These are phyloP conservation scores for Acanthiza pusilla DNA, from an alignment of 2,797 vertebrate genomes.

Conservation along the genomic window DNA sequence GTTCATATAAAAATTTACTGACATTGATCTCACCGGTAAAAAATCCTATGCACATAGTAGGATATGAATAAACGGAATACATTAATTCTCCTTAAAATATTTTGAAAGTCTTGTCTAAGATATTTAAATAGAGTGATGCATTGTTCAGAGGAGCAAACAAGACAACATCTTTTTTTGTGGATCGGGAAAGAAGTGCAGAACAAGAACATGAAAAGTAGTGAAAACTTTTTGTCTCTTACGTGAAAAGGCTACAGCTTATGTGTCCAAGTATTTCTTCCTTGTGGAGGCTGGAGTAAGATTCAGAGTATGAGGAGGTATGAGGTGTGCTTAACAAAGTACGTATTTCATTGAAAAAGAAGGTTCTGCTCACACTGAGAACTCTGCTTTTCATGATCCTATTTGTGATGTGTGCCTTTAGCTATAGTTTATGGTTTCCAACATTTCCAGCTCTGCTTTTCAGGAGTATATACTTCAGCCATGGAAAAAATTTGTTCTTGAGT, in stretches of 20 bases:
- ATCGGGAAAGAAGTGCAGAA: background rate
- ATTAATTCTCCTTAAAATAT: slow-evolving; percentile 27
- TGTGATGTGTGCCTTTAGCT: background rate
- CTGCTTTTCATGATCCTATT: background rate
- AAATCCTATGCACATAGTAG: slow-evolving; percentile 20
- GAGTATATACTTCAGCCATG: background rate
- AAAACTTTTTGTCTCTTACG: background rate
- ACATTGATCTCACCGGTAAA: slow-evolving; percentile 14
- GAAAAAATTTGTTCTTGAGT: slow-evolving; percentile 22
- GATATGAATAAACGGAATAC: slow-evolving; percentile 16
- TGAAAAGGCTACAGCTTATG: background rate
- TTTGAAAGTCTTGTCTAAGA: background rate
- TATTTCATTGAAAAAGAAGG: background rate
- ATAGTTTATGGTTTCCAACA: background rate
- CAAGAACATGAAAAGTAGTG: background rate
- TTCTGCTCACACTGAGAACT: background rate
- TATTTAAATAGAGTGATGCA: background rate
- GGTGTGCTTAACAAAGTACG: background rate
- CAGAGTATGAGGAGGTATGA: background rate
- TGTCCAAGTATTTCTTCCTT: background rate
- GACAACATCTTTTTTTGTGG: background rate
- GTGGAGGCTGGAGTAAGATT: background rate
- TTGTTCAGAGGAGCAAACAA: background rate
- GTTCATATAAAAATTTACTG: slow-evolving; percentile 7
- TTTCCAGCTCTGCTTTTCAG: slow-evolving; percentile 17